A percentile compares a stretch with the other conserved stretches of the same genome.
Evolutionary conservation across 2,113 vertebrate genomes (phyloP).

Genomic region (Nymphicus hollandicus): DNA sequence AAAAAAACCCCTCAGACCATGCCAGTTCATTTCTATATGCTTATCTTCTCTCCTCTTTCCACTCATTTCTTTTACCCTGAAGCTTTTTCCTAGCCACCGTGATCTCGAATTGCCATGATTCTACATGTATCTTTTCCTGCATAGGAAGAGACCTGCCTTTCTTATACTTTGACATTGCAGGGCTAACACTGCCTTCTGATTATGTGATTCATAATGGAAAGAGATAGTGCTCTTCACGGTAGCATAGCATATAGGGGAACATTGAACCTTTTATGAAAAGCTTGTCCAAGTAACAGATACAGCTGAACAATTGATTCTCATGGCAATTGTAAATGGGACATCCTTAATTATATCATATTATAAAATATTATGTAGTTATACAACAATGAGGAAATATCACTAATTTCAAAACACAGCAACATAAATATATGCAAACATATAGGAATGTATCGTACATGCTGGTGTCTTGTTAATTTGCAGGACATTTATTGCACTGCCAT

Average conservation of each 20-base stretch:
- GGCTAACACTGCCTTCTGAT: neutral
- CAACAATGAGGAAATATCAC: neutral
- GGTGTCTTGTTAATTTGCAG: neutral
- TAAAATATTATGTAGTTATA: neutral
- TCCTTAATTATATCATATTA: neutral
- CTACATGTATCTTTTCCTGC: neutral
- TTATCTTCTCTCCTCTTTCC: neutral
- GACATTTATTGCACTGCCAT: neutral
- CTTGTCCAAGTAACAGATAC: neutral
- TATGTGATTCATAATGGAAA: neutral
- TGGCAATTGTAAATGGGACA: neutral
- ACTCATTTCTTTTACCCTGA: neutral
- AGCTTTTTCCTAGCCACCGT: neutral
- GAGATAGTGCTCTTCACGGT: neutral
- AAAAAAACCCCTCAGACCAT: neutral
- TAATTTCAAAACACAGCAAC: neutral
- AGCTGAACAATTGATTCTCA: neutral
- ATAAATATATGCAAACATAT: neutral
- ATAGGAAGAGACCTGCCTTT: neutral
- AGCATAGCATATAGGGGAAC: neutral
- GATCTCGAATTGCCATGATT: neutral
- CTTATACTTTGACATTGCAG: neutral
- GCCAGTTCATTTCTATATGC: neutral
- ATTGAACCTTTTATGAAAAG: neutral
- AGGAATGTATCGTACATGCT: neutral